Percentiles rank a stretch among this genome's conserved stretches.
phyloP scores from a whole-genome alignment of 1,140 invertebrate species.

The Apolygus lucorum region DNA sequence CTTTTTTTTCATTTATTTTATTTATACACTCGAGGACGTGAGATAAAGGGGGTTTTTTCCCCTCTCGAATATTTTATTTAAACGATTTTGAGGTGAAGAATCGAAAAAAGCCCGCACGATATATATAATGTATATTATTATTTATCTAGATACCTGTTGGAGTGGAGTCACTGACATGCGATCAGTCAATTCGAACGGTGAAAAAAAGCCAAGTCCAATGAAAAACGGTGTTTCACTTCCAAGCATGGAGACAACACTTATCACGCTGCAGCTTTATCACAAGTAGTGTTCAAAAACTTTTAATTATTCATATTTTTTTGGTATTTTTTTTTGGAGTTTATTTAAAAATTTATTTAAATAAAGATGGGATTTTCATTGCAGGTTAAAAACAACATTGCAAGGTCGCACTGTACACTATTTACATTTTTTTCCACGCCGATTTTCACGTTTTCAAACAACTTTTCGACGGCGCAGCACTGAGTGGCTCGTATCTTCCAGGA shows the following conservation, averaged over 20 bases:
- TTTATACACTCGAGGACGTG: no score
- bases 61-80: no score
- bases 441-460: neutral
- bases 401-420: slow-evolving; percentile 8
- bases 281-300: neutral
- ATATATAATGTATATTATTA: no score
- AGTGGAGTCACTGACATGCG: neutral
- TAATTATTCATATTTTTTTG: no score
- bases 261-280: slow-evolving; percentile 23
- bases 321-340: neutral
- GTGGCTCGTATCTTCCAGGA: no score
- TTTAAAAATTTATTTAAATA: no score
- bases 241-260: slow-evolving; percentile 18
- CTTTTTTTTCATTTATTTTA: no score
- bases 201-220: neutral
- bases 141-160: neutral
- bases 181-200: neutral
- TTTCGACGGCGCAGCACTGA: no score
- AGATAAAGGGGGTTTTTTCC: no score
- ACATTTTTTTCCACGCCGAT: neutral
- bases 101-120: no score
- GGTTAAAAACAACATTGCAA: no score
- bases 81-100: neutral
- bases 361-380: no score
- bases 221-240: neutral